Evolutionary conservation across 2,113 vertebrate genomes (phyloP), one percentile per base, ranked within the genome.

Genomic region (Gyps fulvus): DNA sequence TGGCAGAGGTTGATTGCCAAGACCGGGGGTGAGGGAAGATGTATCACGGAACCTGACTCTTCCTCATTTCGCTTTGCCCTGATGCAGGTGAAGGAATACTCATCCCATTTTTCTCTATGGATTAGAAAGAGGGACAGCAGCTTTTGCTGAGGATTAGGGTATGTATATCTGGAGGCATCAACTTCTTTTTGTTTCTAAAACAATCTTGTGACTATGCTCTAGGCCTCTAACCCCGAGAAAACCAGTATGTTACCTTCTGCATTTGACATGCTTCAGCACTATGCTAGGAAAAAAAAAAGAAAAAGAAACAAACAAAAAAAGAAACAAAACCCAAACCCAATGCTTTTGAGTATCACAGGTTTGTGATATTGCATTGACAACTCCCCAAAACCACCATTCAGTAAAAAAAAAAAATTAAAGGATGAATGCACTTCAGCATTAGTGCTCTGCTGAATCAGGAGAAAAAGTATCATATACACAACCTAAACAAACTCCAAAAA

Each of bases 271-370:
- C 12, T 77, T 89, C 32, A 89, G 18, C 11, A 34, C 11, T 16
- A 8, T 1, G 4, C 29, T 38, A 61, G 62, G 17, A 4, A 71
- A 66, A 55, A 72, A 57, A 3, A 10, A 11, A 23, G 19, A 25
- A 12, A 66, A 59, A 9, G 6, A 43, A 8, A 42, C 3, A 47
- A 61, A 23, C 7, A 54, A 38, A 23, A 80, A 26, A 10, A 12
- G 3, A 36, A 82, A 32, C 1, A 59, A 78, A 59, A 58, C 1
- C 0, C 1, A 63, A 63, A 17, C 5, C 3, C 0, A 50, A 6
- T 32, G 7, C 16, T 59, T 87, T 23, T 32, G 34, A 12, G 12
- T 26, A 62, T 29, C 22, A 50, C 6, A 70, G 10, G 34, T 29
- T 87, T 71, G 20, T 74, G 66, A 32, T 4, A 52, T 4, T 54